A percentile compares a stretch with the other conserved stretches of the same genome.
Conservation (phyloP, 92 coral and sea anemone genomes). For the Palythoa grandiflora region DNA sequence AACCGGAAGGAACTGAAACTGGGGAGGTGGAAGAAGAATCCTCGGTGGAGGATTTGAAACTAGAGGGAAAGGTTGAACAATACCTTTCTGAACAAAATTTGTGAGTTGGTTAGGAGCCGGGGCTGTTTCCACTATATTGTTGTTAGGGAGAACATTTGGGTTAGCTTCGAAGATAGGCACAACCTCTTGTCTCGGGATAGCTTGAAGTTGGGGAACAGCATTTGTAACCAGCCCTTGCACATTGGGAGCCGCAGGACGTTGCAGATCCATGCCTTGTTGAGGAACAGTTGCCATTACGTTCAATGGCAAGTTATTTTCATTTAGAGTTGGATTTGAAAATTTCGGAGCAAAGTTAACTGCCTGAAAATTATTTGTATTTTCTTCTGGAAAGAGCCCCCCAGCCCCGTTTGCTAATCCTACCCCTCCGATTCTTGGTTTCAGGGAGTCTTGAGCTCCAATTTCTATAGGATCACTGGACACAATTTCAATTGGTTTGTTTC, state of each 20-base stretch:
- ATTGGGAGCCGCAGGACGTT: neutral
- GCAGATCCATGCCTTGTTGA: slow-evolving; percentile 17
- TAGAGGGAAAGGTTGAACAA: slow-evolving; percentile 16
- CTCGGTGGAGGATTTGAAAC: slow-evolving; percentile 54
- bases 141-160: neutral
- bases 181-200: slow-evolving; percentile 10
- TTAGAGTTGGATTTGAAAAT: slow-evolving; percentile 24
- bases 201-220: slow-evolving; percentile 13
- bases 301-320: slow-evolving; percentile 22
- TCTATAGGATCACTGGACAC: slow-evolving; percentile 70
- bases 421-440: slow-evolving; percentile 69
- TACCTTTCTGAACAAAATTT: neutral
- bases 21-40: slow-evolving; percentile 52
- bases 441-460: slow-evolving; percentile 48
- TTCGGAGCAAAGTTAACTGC: slow-evolving; percentile 35
- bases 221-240: neutral
- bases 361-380: slow-evolving; percentile 32
- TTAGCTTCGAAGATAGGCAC: neutral
- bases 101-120: neutral
- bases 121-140: slow-evolving; percentile 1
- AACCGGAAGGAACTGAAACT: slow-evolving; percentile 25
- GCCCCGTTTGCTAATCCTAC: slow-evolving; percentile 60
- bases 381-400: slow-evolving; percentile 43
- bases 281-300: neutral
- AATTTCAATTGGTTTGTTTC: slow-evolving; percentile 75